Evolutionary conservation across 1,140 invertebrate species (phyloP).

Genomic region (Drosophila suzukii): DNA sequence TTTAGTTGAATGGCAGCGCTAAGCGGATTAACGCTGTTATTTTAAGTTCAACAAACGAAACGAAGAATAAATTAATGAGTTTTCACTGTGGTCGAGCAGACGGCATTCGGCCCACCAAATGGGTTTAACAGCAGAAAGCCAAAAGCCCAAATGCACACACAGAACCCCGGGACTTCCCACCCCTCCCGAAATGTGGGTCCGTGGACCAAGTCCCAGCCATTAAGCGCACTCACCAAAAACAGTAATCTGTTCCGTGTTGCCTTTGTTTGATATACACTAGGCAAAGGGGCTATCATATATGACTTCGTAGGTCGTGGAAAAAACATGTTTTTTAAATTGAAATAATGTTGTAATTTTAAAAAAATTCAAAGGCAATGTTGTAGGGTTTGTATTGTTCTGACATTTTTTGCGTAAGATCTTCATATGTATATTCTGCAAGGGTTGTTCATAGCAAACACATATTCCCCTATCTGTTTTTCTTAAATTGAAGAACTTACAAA

Average conservation of each 20-base stretch:
- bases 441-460: too few species aligned
- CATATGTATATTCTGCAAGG: too few species aligned
- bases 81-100: slow-evolving; percentile 74
- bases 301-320: not conserved
- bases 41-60: slow-evolving; percentile 82
- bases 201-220: slow-evolving; percentile 41
- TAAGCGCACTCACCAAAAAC: slow-evolving; percentile 60
- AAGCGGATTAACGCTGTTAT: slow-evolving; percentile 82
- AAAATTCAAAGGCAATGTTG: too few species aligned
- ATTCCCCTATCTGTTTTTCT: too few species aligned
- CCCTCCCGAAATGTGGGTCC: slow-evolving; percentile 37
- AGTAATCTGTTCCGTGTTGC: slow-evolving; percentile 52
- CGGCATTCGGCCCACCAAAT: slow-evolving; percentile 45
- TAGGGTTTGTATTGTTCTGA: too few species aligned
- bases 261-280: slow-evolving; percentile 16
- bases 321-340: too few species aligned
- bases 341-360: not conserved
- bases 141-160: slow-evolving; percentile 65
- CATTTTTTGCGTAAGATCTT: too few species aligned
- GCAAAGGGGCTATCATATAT: not conserved
- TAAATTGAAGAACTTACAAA: too few species aligned
- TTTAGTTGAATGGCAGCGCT: slow-evolving; percentile 75
- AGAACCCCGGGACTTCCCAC: slow-evolving; percentile 1
- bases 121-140: slow-evolving; percentile 74
- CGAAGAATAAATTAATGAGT: slow-evolving; percentile 82